These are phyloP conservation scores for Bungarus multicinctus DNA, from an alignment of 2,113 vertebrate genomes.

Conservation along the genomic window DNA sequence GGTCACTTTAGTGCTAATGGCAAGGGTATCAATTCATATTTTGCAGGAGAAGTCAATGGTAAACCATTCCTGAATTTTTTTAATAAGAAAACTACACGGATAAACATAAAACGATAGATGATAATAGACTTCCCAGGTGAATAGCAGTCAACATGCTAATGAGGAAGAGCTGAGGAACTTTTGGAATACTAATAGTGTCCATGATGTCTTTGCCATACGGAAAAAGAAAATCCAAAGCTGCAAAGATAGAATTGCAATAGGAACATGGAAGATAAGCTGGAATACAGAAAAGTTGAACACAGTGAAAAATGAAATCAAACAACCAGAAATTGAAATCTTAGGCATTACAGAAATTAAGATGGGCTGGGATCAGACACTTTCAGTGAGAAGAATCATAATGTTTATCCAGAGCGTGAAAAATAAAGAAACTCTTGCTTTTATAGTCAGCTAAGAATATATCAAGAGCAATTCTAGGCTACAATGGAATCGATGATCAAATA, in stretches of 20 bases:
- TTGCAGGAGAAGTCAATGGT: neutral
- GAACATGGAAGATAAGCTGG: neutral
- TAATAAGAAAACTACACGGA: neutral
- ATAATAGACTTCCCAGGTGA: neutral
- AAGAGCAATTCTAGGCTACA: neutral
- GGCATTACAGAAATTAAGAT: neutral
- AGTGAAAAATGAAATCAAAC: neutral
- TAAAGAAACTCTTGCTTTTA: neutral
- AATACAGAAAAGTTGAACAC: neutral
- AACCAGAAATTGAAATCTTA: neutral
- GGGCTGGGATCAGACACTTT: neutral
- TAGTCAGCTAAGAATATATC: neutral
- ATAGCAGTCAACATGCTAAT: neutral
- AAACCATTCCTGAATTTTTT: neutral
- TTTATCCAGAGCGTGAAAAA: neutral
- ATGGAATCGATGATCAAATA: neutral
- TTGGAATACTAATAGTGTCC: neutral
- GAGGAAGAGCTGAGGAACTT: neutral
- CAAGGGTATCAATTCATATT: neutral
- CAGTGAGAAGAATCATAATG: neutral
- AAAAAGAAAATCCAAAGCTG: neutral
- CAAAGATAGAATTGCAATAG: neutral
- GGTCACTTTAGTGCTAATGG: neutral
- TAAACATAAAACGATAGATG: neutral
- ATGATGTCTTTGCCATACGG: neutral